These are phyloP conservation scores for Pollenia griseotomentosa DNA, from an alignment of 2,888 invertebrate genomes.

Conservation along the genomic window DNA sequence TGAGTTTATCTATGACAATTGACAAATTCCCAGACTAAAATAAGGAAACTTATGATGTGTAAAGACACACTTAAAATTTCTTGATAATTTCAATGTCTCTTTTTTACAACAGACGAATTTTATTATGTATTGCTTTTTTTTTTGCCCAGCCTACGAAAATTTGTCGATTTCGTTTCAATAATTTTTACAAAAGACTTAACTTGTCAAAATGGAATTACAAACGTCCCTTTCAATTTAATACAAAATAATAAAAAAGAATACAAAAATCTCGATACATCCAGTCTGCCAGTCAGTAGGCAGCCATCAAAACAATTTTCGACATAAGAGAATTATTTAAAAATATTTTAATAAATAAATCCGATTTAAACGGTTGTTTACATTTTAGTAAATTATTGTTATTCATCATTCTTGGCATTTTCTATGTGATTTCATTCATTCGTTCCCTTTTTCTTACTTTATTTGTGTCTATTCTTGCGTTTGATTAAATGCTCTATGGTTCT, in stretches of 20 bases:
- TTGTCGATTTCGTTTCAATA: slow-evolving; percentile 20
- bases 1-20: background rate
- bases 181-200: slow-evolving; percentile 35
- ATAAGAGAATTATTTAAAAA: slow-evolving; percentile 16
- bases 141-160: background rate
- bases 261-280: no score
- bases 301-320: background rate
- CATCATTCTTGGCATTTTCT: slow-evolving; percentile 35
- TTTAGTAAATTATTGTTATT: slow-evolving; percentile 49
- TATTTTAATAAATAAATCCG: slow-evolving; percentile 35
- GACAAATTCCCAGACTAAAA: background rate
- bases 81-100: background rate
- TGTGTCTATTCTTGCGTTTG: background rate
- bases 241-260: background rate
- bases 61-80: background rate
- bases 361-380: slow-evolving; percentile 55
- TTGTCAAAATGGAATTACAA: background rate
- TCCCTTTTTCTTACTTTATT: background rate
- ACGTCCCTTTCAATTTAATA: background rate
- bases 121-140: background rate
- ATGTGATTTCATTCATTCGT: background rate
- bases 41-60: slow-evolving; percentile 21
- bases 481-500: background rate
- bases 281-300: no score
- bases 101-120: no score